Evolutionary conservation across 1,140 invertebrate genomes (phyloP).

Genomic region (Venturia canescens): DNA sequence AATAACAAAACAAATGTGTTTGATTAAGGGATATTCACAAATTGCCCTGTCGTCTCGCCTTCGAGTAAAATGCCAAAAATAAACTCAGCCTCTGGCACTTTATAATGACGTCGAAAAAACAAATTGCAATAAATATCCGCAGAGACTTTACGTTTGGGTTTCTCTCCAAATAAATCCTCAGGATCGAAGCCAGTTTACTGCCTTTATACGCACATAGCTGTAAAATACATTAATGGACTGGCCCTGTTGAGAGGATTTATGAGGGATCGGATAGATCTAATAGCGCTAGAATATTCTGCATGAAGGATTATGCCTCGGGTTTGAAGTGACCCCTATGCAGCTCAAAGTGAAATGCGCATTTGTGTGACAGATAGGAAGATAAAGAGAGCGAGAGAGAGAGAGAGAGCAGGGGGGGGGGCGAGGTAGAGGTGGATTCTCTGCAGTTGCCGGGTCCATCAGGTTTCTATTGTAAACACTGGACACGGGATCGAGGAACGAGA

Average conservation of each 20-base stretch:
- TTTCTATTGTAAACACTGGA: neutral
- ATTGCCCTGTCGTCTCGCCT: no score
- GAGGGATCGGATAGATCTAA: neutral
- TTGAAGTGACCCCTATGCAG: neutral
- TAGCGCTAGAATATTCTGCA: neutral
- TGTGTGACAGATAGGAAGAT: neutral
- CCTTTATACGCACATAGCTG: neutral
- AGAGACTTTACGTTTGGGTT: no score
- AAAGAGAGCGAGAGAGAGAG: neutral
- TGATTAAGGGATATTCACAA: no score
- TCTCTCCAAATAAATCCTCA: no score
- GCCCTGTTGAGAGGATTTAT: neutral
- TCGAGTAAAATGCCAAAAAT: no score
- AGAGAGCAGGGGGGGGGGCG: no score
- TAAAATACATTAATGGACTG: slow-evolving; percentile 2
- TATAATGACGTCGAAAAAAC: neutral
- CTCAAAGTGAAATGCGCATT: neutral
- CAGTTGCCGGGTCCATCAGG: neutral
- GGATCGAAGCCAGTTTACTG: no score
- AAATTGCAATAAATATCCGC: no score
- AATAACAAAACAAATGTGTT: neutral
- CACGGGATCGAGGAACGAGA: neutral
- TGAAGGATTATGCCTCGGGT: neutral
- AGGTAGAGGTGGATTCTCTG: neutral
- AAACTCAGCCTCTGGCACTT: neutral